Percentiles rank a stretch among this genome's conserved stretches.
These are phyloP conservation scores for Bathynomus jamesi DNA, from an alignment of 1,140 invertebrate species.

Conservation along the genomic window DNA sequence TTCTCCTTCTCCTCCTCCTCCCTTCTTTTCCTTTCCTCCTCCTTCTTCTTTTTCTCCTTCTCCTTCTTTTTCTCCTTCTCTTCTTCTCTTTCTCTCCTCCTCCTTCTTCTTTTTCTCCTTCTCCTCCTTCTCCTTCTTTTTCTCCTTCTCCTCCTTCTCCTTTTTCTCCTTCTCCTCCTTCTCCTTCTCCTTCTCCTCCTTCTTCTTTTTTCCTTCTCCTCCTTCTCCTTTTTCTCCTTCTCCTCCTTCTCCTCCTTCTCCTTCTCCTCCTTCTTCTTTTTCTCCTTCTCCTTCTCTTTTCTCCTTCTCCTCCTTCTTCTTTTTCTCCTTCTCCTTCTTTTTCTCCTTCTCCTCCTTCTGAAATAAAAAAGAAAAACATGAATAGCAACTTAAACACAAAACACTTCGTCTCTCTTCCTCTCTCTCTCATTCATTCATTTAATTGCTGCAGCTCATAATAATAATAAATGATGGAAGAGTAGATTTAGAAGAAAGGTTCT, in stretches of 20 bases:
- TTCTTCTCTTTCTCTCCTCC: slow-evolving; percentile 3
- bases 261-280: not conserved
- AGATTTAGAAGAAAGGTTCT: too few species aligned
- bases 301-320: not conserved
- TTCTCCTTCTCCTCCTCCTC: not conserved
- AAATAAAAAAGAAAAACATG: too few species aligned
- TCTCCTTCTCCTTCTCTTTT: not conserved
- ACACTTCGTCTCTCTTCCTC: not conserved
- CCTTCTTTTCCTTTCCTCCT: not conserved
- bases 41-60: not conserved
- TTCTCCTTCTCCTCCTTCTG: not conserved
- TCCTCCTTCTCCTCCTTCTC: not conserved
- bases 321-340: not conserved
- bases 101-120: not conserved
- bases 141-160: not conserved
- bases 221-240: not conserved
- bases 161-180: not conserved
- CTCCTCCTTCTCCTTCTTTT: not conserved
- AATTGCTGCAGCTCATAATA: too few species aligned
- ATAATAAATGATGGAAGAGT: too few species aligned
- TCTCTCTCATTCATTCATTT: too few species aligned
- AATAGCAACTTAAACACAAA: too few species aligned
- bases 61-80: not conserved
- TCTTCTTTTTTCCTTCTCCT: not conserved
- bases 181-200: too few species aligned